Base-by-base conservation (phyloP, 2,888 invertebrate species). In the Poecilus cupreus region DNA sequence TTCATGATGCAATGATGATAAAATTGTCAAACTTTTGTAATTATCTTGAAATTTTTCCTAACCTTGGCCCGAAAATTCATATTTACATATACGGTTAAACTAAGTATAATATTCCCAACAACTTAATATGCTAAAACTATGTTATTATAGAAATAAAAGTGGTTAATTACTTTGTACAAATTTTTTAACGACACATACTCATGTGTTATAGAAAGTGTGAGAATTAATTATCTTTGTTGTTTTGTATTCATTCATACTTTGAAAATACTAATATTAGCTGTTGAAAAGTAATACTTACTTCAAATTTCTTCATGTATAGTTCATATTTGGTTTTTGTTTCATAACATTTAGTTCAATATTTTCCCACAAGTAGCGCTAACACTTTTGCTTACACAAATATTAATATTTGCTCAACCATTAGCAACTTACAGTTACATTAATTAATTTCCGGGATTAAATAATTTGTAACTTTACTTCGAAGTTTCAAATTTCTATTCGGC, bases 171-270 rank as follows among this genome's bases (percentile, higher is more conserved):
- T 60, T 60, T 60, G 24, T 24, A 24, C 24, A 60, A 60, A 60
- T 54, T 54, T 54, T 54, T 22, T 60, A 60, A 60, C 24, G 26
- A 60, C 32, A n/a, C 2, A 1, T 57, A 57, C 2, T 22, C 57
- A n/a, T n/a, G n/a, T n/a, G n/a, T n/a, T n/a, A 60, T 24, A 60
- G 32, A 60, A 60, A 60, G 60, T 60, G 60, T 60, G 60, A 60
- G 60, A 60, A 60, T 4, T 13, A 60, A n/a, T n/a, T n/a, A n/a
- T n/a, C n/a, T n/a, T 32, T 60, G 60, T 54, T n/a, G n/a, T n/a
- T n/a, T n/a, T n/a, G n/a, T n/a, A n/a, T n/a, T n/a, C n/a, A n/a
- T n/a, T n/a, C 24, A 60, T 60, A 60, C 60, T 11, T 60, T 60
- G 32, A 26, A 60, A 60, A n/a, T 60, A n/a, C 24, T 60, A 54